phyloP scores from a whole-genome alignment of 2,888 invertebrate genomes.

The Pseudococcus longispinus region DNA sequence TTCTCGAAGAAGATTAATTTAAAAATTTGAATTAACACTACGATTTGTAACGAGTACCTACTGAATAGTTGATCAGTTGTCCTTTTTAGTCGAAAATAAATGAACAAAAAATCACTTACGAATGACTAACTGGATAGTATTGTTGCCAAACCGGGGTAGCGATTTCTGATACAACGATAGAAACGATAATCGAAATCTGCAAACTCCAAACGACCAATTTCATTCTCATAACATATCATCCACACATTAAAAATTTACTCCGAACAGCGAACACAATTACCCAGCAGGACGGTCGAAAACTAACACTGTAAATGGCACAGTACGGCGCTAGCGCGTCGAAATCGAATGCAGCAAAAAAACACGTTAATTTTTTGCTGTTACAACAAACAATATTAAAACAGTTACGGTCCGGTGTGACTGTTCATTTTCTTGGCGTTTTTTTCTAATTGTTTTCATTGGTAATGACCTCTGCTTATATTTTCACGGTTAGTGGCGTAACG shows the following conservation, averaged over 20 bases:
- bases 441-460: constrained; percentile 53
- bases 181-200: not conserved
- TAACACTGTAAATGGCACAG: not conserved
- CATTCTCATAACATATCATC: constrained; percentile 34
- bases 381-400: constrained; percentile 32
- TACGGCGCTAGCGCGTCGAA: not conserved
- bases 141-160: constrained; percentile 58
- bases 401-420: constrained; percentile 41
- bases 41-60: not conserved
- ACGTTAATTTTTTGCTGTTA: not conserved
- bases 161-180: constrained; percentile 50
- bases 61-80: not conserved
- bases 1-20: not conserved
- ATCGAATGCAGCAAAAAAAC: not conserved
- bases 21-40: not conserved
- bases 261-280: not conserved
- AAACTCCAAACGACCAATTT: constrained; percentile 28
- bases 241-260: not conserved
- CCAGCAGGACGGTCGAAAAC: not conserved
- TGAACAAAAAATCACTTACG: constrained; percentile 56
- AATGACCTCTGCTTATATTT: constrained; percentile 53
- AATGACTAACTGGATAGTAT: constrained; percentile 57
- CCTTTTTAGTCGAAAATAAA: not conserved
- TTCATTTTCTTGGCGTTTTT: constrained; percentile 33
- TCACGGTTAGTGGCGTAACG: constrained; percentile 53